Conservation (phyloP, 2,888 invertebrate species). For the Chesias legatella region DNA sequence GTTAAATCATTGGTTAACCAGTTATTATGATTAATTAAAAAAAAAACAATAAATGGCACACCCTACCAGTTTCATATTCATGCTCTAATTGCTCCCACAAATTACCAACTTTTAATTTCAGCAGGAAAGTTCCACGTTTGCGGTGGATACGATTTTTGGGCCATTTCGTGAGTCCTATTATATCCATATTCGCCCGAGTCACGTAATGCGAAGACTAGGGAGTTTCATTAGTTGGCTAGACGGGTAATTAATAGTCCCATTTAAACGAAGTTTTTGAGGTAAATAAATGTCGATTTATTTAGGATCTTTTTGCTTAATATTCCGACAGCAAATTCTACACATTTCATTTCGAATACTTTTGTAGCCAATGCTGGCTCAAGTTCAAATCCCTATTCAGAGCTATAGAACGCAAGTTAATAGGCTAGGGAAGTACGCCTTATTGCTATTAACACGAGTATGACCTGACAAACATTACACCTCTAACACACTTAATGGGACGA, state of each 20-base stretch:
- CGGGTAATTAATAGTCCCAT: slow-evolving; percentile 13
- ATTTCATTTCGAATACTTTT: no score
- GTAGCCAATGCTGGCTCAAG: no score
- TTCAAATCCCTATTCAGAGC: no score
- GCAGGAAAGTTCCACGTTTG: slow-evolving; percentile 15
- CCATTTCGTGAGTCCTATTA: slow-evolving; percentile 20
- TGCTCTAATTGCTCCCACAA: slow-evolving; percentile 3
- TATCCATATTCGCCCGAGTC: slow-evolving; percentile 31
- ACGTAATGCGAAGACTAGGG: slow-evolving; percentile 38
- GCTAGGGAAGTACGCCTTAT: no score
- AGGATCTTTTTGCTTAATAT: no score
- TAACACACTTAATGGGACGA: no score
- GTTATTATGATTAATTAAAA: no score
- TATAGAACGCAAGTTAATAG: no score
- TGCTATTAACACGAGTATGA: no score
- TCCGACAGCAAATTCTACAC: no score
- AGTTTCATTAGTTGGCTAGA: slow-evolving; percentile 34
- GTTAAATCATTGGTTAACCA: not conserved
- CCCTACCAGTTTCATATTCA: not conserved
- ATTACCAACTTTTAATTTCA: slow-evolving; percentile 17
- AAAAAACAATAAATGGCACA: no score
- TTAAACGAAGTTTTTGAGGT: slow-evolving; percentile 5
- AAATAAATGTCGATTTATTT: not conserved
- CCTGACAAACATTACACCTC: no score
- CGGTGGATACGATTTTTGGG: slow-evolving; percentile 23